Evolutionary conservation across 23 tunicate species (phyloP).

Genomic region (Trididemnum clinides): DNA sequence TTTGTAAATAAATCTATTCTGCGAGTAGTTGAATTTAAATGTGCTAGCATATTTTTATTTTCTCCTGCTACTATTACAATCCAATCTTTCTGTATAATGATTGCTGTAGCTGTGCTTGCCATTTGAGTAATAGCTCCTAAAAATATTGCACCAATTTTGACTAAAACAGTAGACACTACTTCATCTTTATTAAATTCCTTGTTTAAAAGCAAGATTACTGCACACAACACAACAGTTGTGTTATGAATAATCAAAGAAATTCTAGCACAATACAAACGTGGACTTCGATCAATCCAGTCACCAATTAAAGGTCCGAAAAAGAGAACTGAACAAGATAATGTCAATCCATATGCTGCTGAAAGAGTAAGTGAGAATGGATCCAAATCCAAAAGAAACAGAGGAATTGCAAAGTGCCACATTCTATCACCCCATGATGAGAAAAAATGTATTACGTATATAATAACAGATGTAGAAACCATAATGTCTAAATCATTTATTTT

Average conservation of each 20-base stretch:
- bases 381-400: conserved; percentile 73
- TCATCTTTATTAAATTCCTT: conserved; percentile 6
- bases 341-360: conserved; percentile 79
- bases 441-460: conserved; percentile 78
- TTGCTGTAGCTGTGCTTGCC: conserved; percentile 56
- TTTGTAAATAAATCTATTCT: conserved; percentile 72
- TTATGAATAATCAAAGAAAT: conserved; percentile 71
- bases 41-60: conserved; percentile 35
- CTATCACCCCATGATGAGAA: conserved; percentile 96
- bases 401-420: conserved; percentile 93
- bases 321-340: conserved; percentile 56
- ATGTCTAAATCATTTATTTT: too few relatives aligned
- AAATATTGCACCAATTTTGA: conserved; percentile 54
- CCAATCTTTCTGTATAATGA: conserved; percentile 87
- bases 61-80: conserved; percentile 72
- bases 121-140: conserved; percentile 59
- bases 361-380: conserved; percentile 55
- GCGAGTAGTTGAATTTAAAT: conserved; percentile 63
- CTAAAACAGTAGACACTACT: conserved; percentile 7
- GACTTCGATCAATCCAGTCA: conserved; percentile 76
- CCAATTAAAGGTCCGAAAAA: conserved; percentile 83
- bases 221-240: conserved; percentile 51
- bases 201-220: conserved; percentile 47
- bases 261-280: conserved; percentile 52
- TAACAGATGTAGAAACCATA: conserved; percentile 50